Conservation (phyloP, 2,888 invertebrate genomes). For the Leucoma salicis region DNA sequence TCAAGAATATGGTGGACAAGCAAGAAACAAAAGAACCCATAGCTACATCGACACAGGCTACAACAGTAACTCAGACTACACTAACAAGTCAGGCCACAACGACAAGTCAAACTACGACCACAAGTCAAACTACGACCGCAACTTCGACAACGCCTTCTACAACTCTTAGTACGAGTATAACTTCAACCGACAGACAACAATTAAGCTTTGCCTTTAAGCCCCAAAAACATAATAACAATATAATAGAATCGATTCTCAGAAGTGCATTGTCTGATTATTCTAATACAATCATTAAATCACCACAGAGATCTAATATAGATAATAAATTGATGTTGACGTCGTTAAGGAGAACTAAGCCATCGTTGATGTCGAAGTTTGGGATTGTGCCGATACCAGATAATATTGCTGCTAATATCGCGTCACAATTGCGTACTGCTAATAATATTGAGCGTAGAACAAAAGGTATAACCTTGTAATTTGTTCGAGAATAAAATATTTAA, state of each 20-base stretch:
- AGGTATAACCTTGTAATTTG: no score
- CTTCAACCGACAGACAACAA: not conserved
- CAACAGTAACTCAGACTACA: no score
- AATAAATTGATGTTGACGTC: slow-evolving; percentile 43
- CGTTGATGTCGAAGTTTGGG: slow-evolving; percentile 56
- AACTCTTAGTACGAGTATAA: not conserved
- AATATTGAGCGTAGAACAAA: slow-evolving; percentile 25
- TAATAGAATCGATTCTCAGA: slow-evolving; percentile 22
- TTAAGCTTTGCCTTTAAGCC: not conserved
- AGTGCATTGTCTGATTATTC: slow-evolving; percentile 18
- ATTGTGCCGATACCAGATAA: slow-evolving; percentile 59
- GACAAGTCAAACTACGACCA: not conserved
- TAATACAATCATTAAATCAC: slow-evolving; percentile 13
- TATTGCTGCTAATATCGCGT: slow-evolving; percentile 50
- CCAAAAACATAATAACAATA: slow-evolving; percentile 5
- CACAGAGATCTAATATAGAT: slow-evolving; percentile 18
- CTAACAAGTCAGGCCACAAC: not conserved
- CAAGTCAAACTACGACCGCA: not conserved
- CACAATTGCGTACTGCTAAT: slow-evolving; percentile 41
- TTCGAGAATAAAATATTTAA: no score
- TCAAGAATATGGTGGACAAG: slow-evolving; percentile 1
- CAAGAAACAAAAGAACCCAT: not conserved
- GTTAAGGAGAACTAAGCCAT: slow-evolving; percentile 45
- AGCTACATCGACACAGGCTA: not conserved
- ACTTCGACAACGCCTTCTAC: not conserved